Base-by-base conservation (phyloP, 2,888 invertebrate species). In the Phalera bucephala region DNA sequence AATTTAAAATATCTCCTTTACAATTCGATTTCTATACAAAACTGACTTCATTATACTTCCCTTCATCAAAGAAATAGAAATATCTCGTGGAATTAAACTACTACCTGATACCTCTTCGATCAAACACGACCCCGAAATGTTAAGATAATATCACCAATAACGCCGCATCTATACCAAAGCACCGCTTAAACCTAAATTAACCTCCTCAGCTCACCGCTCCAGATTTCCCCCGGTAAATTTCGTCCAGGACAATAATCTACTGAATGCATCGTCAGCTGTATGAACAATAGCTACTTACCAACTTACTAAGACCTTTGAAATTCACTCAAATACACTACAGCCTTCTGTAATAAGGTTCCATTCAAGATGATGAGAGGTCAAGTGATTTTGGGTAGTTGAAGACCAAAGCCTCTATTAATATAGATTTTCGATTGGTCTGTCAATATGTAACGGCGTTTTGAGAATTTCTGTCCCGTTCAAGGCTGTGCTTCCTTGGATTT, bases 181-280 rank as follows among this genome's bases (percentile, higher is more conserved):
- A 59, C 59, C 61, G 59, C 59, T 64, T 64, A 72, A 69, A 70
- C 60, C 58, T 61, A 77, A 77, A 78, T 79, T 75, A 76, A 72
- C 70, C 59, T 67, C 48, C 55, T 55, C 51, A 43, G 35, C 11
- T 39, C 34, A 46, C 52, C 39, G 55, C 58, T 57, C 64, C 55
- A 62, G 64, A 69, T 73, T 74, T 69, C 64, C 58, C 53, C 52
- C 68, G 61, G 68, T 66, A 71, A 70, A 74, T 72, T 71, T 71
- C 50, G 54, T 53, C 58, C 60, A 50, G 60, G 52, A 75, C 71
- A 73, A 75, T 75, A 80, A 79, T 78, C 75, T 66, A 44, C 46
- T 42, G 54, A 70, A 65, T 72, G 80, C 80, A 77, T 55, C 59
- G 70, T 78, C 73, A 78, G 79, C 75, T 42, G 43, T 63, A 66